Conservation (phyloP, 2,888 invertebrate genomes). For the Arrhopalites spinosus region DNA sequence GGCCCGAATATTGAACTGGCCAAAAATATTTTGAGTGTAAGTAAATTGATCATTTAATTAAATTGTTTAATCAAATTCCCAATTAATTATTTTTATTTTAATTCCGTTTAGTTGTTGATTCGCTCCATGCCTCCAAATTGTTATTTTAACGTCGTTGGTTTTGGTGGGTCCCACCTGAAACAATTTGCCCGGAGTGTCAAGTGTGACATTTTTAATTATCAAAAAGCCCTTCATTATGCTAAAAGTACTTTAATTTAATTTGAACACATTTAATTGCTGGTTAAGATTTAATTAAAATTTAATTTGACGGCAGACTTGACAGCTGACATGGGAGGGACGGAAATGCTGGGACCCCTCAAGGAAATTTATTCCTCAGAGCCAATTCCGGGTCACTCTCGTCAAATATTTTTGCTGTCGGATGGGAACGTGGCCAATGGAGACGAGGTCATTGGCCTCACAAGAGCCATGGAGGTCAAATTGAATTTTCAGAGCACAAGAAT, state of each 20-base stretch:
- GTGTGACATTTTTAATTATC: constrained; percentile 56
- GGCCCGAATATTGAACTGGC: constrained; percentile 55
- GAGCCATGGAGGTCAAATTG: constrained; percentile 40
- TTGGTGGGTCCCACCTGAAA: constrained; percentile 57
- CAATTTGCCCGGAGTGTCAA: constrained; percentile 56
- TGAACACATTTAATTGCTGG: no score
- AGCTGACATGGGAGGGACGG: constrained; percentile 58
- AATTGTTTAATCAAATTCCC: background rate
- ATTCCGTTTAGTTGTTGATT: constrained; percentile 57
- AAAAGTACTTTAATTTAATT: constrained; percentile 37
- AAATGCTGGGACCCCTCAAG: constrained; percentile 57
- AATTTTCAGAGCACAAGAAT: constrained; percentile 56
- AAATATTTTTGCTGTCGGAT: no score
- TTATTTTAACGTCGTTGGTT: constrained; percentile 60
- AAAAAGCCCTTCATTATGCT: constrained; percentile 43
- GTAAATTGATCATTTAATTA: background rate
- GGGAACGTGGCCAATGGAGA: constrained; percentile 54
- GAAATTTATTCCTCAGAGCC: constrained; percentile 51
- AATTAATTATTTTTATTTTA: no score
- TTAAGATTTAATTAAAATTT: no score
- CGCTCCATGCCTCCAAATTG: constrained; percentile 58
- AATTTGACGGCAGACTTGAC: constrained; percentile 40
- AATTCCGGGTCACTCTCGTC: constrained; percentile 43
- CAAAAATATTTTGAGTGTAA: constrained; percentile 58
- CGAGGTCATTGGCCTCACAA: constrained; percentile 55